These are phyloP conservation scores for Zapornia atra DNA, from an alignment of 2,113 vertebrate genomes.

Conservation along the genomic window DNA sequence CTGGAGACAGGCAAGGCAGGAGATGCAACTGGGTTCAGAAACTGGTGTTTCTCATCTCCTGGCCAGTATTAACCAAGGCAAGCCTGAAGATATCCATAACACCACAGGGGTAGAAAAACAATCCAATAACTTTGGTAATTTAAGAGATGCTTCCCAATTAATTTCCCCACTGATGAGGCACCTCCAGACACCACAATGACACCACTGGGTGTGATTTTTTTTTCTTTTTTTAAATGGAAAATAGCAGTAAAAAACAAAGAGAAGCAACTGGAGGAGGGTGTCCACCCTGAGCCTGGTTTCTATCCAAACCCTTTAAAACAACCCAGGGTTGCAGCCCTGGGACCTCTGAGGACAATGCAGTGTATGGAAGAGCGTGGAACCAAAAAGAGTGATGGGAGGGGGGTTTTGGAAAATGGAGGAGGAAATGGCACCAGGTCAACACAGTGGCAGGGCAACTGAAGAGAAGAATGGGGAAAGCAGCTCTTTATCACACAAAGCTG, in stretches of 20 bases:
- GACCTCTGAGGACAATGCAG: accelerated
- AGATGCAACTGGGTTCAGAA: not conserved
- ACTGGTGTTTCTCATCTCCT: not conserved
- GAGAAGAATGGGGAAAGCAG: not conserved
- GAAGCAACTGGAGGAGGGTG: accelerated
- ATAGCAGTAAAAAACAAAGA: not conserved
- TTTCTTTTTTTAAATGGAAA: not conserved
- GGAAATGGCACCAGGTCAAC: not conserved
- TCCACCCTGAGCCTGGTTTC: accelerated
- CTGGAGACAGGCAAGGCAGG: not conserved
- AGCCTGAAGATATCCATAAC: not conserved
- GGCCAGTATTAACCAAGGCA: not conserved
- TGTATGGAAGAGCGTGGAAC: accelerated
- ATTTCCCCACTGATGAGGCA: not conserved
- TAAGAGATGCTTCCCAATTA: not conserved
- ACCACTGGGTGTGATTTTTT: accelerated
- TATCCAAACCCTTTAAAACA: not conserved
- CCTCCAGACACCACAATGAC: accelerated
- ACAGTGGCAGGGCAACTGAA: not conserved
- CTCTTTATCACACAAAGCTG: not conserved
- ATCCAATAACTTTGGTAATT: not conserved
- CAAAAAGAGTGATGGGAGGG: not conserved
- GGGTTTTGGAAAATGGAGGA: not conserved
- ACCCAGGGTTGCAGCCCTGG: not conserved
- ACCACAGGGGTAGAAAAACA: not conserved